A percentile compares a stretch with the other conserved stretches of the same genome.
phyloP scores from a whole-genome alignment of 2,113 vertebrate genomes.

The Bagarius yarrelli region DNA sequence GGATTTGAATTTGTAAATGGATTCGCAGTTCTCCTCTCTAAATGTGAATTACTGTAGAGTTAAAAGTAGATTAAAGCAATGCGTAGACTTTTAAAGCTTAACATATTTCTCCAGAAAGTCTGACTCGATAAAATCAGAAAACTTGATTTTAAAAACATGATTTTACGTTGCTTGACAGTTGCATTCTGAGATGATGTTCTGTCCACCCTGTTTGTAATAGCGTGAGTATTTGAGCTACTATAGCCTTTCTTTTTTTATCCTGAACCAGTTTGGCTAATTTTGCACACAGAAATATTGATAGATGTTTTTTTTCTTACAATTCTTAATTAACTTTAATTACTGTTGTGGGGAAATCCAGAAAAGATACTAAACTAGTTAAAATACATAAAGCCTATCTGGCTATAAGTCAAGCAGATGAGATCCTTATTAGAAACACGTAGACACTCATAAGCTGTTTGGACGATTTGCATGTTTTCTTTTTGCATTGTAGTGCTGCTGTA shows the following conservation, averaged over 20 bases:
- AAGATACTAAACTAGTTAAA: too few species aligned
- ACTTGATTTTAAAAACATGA: too few species aligned
- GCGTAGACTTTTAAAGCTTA: background rate
- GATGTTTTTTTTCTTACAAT: background rate
- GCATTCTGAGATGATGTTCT: background rate
- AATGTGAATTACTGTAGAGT: too few species aligned
- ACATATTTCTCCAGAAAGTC: background rate
- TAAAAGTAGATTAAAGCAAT: background rate
- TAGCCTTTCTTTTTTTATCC: background rate
- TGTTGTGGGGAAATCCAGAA: background rate
- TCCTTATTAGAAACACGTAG: too few species aligned
- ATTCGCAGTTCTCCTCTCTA: too few species aligned
- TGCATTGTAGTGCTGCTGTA: too few species aligned
- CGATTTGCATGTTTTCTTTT: too few species aligned
- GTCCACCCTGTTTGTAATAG: background rate
- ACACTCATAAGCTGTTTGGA: too few species aligned
- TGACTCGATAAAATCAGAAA: background rate
- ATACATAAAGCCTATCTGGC: too few species aligned
- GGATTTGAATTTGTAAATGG: too few species aligned
- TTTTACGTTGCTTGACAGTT: background rate
- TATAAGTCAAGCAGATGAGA: too few species aligned
- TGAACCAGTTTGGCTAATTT: background rate
- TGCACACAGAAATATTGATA: background rate
- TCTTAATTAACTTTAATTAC: background rate
- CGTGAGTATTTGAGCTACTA: background rate